phyloP scores from a whole-genome alignment of 2,113 vertebrate species.

The Uria lomvia region DNA sequence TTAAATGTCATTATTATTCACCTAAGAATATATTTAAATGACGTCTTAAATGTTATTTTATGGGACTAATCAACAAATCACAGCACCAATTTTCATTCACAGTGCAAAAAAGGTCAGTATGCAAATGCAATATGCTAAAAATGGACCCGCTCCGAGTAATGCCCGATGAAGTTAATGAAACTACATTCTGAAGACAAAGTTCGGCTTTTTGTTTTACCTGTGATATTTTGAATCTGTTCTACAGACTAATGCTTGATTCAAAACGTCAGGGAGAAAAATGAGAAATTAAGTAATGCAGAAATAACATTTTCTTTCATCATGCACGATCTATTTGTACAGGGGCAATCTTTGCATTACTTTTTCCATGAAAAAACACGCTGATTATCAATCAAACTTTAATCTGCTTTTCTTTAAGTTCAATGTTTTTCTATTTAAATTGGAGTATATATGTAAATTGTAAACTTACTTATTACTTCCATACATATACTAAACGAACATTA shows the following conservation, averaged over 20 bases:
- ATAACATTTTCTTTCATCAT: conserved; percentile 19
- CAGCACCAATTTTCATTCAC: background rate
- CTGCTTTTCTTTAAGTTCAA: background rate
- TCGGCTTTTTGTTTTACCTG: conserved; percentile 47
- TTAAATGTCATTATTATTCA: background rate
- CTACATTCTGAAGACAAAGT: conserved; percentile 29
- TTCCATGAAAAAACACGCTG: background rate
- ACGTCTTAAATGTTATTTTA: background rate
- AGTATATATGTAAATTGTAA: background rate
- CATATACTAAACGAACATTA: background rate
- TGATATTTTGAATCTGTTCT: conserved; percentile 23
- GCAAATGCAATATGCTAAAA: conserved; percentile 46
- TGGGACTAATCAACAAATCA: background rate
- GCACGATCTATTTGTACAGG: background rate
- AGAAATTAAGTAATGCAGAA: conserved; percentile 38
- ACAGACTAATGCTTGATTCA: background rate
- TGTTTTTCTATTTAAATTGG: background rate
- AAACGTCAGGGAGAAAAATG: conserved; percentile 54
- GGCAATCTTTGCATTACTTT: background rate
- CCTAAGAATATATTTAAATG: background rate
- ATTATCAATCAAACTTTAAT: background rate
- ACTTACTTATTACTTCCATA: background rate
- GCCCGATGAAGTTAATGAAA: conserved; percentile 46
- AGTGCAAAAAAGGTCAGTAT: conserved; percentile 42
- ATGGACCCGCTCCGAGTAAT: conserved; percentile 7